These are phyloP conservation scores for Gonatopus flavifemur DNA, from an alignment of 1,140 invertebrate species.

Conservation along the genomic window DNA sequence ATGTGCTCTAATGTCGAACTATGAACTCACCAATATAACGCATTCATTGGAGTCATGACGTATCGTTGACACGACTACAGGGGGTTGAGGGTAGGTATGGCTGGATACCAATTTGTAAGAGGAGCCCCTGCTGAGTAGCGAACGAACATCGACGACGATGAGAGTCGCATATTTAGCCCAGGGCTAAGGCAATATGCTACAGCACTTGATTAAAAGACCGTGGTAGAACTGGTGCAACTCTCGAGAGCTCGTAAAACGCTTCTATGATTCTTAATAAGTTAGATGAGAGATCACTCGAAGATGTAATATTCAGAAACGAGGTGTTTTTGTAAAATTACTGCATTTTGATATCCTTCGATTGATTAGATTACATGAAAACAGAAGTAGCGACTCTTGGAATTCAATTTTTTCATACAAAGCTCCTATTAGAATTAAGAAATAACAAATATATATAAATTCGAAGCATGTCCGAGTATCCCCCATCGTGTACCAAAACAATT, in stretches of 20 bases:
- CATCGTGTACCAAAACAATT: too few species aligned
- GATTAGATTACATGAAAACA: too few species aligned
- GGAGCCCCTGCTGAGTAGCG: conserved; percentile 39
- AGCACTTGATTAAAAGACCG: conserved; percentile 48
- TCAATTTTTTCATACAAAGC: too few species aligned
- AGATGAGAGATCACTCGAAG: conserved; percentile 2
- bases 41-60: conserved; percentile 31
- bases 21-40: conserved; percentile 12
- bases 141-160: too few species aligned
- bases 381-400: too few species aligned
- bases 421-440: too few species aligned
- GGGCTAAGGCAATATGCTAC: conserved; percentile 47
- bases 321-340: too few species aligned
- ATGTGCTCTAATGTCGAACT: conserved; percentile 26
- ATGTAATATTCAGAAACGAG: not conserved
- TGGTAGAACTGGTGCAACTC: conserved; percentile 30
- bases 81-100: conserved; percentile 29
- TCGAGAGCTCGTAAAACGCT: conserved; percentile 31
- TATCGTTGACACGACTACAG: conserved; percentile 39
- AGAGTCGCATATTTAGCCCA: conserved; percentile 34
- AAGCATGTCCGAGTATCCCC: too few species aligned
- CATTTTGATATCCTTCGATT: too few species aligned
- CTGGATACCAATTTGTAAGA: conserved; percentile 47
- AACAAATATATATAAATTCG: too few species aligned
- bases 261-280: conserved; percentile 27